phyloP scores from a whole-genome alignment of 2,113 vertebrate genomes.

The Nipponia nippon region DNA sequence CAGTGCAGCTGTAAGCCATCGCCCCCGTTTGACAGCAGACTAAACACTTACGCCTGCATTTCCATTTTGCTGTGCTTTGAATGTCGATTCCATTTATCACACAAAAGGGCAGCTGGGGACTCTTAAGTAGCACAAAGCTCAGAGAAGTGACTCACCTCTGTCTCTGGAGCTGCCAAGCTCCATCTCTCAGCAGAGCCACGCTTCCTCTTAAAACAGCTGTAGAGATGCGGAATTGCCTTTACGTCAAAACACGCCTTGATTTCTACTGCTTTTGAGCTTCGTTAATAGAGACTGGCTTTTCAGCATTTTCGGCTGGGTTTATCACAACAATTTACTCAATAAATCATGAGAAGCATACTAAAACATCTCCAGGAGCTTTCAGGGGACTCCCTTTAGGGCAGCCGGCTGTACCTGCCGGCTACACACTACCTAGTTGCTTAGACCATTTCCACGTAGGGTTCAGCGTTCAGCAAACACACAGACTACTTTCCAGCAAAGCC shows the following conservation, averaged over 20 bases:
- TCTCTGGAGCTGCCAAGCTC: background rate
- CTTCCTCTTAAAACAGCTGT: background rate
- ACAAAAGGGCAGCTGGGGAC: background rate
- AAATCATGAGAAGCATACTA: background rate
- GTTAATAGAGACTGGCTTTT: background rate
- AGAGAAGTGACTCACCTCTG: background rate
- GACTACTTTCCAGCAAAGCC: background rate
- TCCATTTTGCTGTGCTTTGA: background rate
- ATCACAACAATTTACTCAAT: background rate
- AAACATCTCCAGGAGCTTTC: background rate
- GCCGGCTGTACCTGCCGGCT: background rate
- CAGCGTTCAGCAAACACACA: background rate
- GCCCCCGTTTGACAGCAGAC: background rate
- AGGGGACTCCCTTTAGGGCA: background rate
- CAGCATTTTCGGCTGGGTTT: background rate
- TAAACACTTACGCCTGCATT: background rate
- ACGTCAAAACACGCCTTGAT: background rate
- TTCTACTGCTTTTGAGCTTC: background rate
- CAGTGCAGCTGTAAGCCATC: background rate
- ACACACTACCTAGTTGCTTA: background rate
- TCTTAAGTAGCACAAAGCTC: background rate
- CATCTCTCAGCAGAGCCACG: background rate
- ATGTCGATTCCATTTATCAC: background rate
- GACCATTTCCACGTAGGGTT: fast-evolving
- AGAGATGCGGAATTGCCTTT: background rate